Percentiles rank a stretch among this genome's conserved stretches.
phyloP scores from a whole-genome alignment of 2,797 vertebrate genomes.

The Craterocephalus amniculus region DNA sequence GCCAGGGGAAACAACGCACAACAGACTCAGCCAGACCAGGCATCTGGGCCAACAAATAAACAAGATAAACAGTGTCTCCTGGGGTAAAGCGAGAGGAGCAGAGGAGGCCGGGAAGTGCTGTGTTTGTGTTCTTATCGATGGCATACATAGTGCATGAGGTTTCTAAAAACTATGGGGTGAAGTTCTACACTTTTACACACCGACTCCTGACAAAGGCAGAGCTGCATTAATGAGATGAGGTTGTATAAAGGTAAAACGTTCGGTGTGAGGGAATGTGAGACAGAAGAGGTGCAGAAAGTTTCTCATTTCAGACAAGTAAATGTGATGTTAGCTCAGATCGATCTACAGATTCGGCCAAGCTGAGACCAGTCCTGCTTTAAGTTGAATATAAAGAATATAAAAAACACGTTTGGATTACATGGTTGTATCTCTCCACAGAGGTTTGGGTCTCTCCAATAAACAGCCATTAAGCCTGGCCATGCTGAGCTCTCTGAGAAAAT shows the following conservation, averaged over 20 bases:
- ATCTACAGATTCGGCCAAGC: constrained; percentile 32
- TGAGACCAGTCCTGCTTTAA: constrained; percentile 32
- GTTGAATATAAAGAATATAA: constrained; percentile 30
- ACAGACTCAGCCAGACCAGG: constrained; percentile 39
- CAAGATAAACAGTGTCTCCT: constrained; percentile 67
- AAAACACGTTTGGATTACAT: constrained; percentile 41
- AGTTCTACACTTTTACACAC: constrained; percentile 31
- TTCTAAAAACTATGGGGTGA: constrained; percentile 30
- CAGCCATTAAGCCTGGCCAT: constrained; percentile 34
- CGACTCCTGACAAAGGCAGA: constrained; percentile 23
- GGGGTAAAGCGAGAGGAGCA: constrained; percentile 44
- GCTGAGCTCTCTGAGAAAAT: constrained; percentile 54
- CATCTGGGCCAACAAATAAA: constrained; percentile 57
- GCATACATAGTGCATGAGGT: constrained; percentile 74
- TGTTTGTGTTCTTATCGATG: constrained; percentile 68
- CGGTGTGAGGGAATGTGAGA: background rate
- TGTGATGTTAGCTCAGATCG: constrained; percentile 30
- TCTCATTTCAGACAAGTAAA: constrained; percentile 46
- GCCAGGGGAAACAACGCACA: constrained; percentile 48
- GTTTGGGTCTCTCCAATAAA: constrained; percentile 51
- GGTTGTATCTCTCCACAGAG: constrained; percentile 23
- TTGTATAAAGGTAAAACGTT: constrained; percentile 28
- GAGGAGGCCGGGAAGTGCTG: constrained; percentile 46
- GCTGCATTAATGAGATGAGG: constrained; percentile 21
- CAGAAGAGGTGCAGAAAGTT: background rate